A percentile compares a stretch with the other conserved stretches of the same genome.
These are phyloP conservation scores for Ochotona princeps DNA, from an alignment of 2,113 vertebrate species.

Conservation along the genomic window DNA sequence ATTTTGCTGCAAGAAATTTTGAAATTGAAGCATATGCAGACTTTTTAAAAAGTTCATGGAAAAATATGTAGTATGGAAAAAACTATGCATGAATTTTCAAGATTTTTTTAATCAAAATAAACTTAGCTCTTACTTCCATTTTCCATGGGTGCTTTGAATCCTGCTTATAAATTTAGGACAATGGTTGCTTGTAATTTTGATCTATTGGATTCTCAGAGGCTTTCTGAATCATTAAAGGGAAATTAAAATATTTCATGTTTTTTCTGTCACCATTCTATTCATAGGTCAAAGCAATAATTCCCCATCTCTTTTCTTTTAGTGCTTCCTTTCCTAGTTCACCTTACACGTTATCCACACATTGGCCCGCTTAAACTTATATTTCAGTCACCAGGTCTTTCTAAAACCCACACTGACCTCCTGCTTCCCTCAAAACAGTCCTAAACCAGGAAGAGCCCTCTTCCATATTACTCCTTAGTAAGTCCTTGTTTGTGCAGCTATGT, in stretches of 20 bases:
- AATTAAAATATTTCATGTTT: neutral
- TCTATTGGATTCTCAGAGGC: neutral
- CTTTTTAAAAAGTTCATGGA: too few species aligned
- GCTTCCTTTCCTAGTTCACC: too few species aligned
- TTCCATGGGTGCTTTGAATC: too few species aligned
- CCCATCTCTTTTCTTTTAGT: neutral
- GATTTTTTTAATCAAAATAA: too few species aligned
- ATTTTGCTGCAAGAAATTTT: too few species aligned
- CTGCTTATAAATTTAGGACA: neutral
- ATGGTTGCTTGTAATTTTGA: neutral
- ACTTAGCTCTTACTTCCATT: too few species aligned
- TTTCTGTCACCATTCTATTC: rapidly evolving
- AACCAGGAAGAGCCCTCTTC: neutral
- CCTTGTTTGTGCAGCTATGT: rapidly evolving
- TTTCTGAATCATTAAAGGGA: neutral
- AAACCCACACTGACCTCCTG: neutral
- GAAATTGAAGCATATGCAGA: too few species aligned
- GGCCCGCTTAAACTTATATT: neutral
- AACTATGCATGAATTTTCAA: too few species aligned
- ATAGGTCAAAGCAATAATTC: too few species aligned
- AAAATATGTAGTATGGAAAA: too few species aligned
- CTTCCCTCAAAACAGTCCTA: neutral
- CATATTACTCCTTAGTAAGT: rapidly evolving
- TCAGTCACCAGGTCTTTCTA: neutral
- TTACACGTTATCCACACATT: neutral